These are phyloP conservation scores for Pogonocichla stellata DNA, from an alignment of 2,113 vertebrate species.

Conservation along the genomic window DNA sequence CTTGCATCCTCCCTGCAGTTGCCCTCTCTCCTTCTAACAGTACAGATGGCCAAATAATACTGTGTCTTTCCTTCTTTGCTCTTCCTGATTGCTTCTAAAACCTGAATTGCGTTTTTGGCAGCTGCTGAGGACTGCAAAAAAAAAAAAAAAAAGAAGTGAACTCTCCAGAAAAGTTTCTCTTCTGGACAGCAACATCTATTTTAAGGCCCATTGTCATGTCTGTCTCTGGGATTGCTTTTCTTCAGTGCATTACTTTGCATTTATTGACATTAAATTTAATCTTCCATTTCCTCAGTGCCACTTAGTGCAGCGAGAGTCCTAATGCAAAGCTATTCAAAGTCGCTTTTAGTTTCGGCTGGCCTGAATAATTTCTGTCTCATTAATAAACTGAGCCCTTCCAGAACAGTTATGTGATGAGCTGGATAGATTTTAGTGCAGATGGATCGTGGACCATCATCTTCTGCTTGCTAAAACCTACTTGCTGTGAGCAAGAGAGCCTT, in stretches of 20 bases:
- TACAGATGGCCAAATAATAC: neutral
- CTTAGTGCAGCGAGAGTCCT: neutral
- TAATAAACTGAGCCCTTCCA: neutral
- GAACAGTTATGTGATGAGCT: neutral
- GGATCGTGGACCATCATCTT: neutral
- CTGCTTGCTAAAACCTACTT: neutral
- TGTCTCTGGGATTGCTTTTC: neutral
- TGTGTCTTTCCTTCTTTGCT: neutral
- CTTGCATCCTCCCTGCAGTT: neutral
- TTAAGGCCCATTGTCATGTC: neutral
- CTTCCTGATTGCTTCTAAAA: neutral
- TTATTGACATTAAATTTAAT: slow-evolving; percentile 62
- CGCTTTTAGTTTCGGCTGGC: neutral
- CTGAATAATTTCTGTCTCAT: slow-evolving; percentile 35
- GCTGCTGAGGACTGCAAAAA: neutral
- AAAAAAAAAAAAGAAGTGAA: neutral
- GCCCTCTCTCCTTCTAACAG: neutral
- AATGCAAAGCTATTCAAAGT: slow-evolving; percentile 16
- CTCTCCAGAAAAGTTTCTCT: neutral
- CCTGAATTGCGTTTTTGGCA: neutral
- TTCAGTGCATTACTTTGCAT: slow-evolving; percentile 41
- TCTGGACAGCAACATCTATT: slow-evolving; percentile 16
- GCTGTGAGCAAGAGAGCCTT: neutral
- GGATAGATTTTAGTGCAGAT: neutral
- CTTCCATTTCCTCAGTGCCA: slow-evolving; percentile 31